phyloP scores from a whole-genome alignment of 2,113 vertebrate genomes.

The Salminus brasiliensis region DNA sequence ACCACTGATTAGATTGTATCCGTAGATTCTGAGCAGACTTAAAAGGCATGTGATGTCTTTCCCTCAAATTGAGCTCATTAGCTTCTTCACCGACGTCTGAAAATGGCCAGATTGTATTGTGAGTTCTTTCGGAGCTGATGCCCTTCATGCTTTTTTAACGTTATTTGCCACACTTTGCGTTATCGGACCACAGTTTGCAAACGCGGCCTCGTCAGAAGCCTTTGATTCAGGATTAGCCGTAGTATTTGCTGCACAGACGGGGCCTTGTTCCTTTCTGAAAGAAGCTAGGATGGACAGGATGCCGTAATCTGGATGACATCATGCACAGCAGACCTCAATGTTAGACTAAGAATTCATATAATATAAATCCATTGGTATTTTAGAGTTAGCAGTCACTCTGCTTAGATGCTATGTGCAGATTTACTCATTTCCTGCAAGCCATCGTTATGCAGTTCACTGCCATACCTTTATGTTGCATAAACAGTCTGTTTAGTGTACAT shows the following conservation, averaged over 20 bases:
- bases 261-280: slow-evolving; percentile 20
- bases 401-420: background rate
- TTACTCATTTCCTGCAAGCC: background rate
- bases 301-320: slow-evolving; percentile 49
- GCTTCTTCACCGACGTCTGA: slow-evolving; percentile 41
- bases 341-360: slow-evolving; percentile 8
- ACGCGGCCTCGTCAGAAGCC: background rate
- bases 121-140: background rate
- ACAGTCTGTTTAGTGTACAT: too few species aligned
- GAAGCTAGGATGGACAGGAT: slow-evolving; percentile 17
- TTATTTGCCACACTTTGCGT: slow-evolving; percentile 17
- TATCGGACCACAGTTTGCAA: background rate
- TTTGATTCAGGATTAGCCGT: background rate
- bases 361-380: background rate
- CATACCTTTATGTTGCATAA: too few species aligned
- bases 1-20: slow-evolving; percentile 61
- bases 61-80: slow-evolving; percentile 47
- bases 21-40: slow-evolving; percentile 55
- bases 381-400: background rate
- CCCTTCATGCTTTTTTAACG: slow-evolving; percentile 9
- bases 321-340: slow-evolving; percentile 31
- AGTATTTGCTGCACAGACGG: background rate
- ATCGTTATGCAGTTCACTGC: too few species aligned
- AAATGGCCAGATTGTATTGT: slow-evolving; percentile 18
- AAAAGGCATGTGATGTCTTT: slow-evolving; percentile 61